phyloP scores from a whole-genome alignment of 2,888 invertebrate genomes.

The Drosophila cracens region DNA sequence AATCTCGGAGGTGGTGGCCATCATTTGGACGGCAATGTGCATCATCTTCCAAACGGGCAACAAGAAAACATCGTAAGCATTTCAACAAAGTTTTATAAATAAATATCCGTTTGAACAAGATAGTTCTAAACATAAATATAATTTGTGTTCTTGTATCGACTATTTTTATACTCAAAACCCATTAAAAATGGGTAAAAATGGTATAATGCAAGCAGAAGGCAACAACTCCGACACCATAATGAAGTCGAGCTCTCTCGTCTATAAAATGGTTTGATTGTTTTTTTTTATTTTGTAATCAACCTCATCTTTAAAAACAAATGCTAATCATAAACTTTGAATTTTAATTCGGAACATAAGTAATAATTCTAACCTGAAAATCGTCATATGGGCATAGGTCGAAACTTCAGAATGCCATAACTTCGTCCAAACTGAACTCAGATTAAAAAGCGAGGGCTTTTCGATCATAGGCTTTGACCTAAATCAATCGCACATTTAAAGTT shows the following conservation, averaged over 20 bases:
- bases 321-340: background rate
- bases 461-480: too few species aligned
- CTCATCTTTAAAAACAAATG: background rate
- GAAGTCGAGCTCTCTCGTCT: background rate
- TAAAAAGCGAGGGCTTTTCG: too few species aligned
- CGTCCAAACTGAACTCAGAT: too few species aligned
- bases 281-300: background rate
- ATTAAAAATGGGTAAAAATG: background rate
- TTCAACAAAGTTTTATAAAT: background rate
- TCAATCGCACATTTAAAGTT: too few species aligned
- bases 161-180: background rate
- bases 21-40: constrained; percentile 83
- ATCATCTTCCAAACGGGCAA: constrained; percentile 81
- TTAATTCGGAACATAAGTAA: too few species aligned
- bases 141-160: background rate
- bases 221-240: too few species aligned
- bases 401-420: too few species aligned
- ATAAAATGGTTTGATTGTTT: background rate
- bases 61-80: constrained; percentile 78
- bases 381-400: too few species aligned
- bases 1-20: constrained; percentile 81
- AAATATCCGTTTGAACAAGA: background rate
- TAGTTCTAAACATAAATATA: background rate
- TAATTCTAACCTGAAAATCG: too few species aligned
- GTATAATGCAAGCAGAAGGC: too few species aligned